phyloP scores from a whole-genome alignment of 2,888 invertebrate genomes.

The Minunthozetes semirufus region DNA sequence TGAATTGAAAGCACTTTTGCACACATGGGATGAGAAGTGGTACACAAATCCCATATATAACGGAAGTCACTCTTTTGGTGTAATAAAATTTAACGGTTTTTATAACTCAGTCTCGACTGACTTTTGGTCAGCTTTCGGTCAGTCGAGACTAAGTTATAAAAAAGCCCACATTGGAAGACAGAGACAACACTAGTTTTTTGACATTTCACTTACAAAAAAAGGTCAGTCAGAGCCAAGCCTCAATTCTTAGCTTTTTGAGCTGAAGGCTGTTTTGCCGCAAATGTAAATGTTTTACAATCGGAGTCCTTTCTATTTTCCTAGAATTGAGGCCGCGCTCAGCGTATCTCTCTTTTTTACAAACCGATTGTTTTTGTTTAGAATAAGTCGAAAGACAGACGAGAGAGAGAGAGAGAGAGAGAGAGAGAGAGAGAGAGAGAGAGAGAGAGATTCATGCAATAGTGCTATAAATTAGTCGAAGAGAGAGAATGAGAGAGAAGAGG shows the following conservation, averaged over 20 bases:
- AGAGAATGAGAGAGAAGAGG: not conserved
- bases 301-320: slow-evolving; percentile 23
- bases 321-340: slow-evolving; percentile 4
- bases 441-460: not conserved
- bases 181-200: not conserved
- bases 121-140: no score
- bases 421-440: slow-evolving; percentile 1
- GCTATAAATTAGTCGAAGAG: no score
- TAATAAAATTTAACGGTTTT: slow-evolving; percentile 32
- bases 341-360: slow-evolving; percentile 18
- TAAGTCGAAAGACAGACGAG: no score
- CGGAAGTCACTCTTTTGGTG: slow-evolving; percentile 28
- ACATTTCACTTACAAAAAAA: no score
- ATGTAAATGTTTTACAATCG: slow-evolving; percentile 26
- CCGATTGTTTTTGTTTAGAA: slow-evolving; percentile 29
- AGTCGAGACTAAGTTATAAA: no score
- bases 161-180: not conserved
- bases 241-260: not conserved
- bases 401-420: not conserved
- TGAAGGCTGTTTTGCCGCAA: slow-evolving; percentile 18
- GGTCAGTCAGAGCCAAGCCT: no score
- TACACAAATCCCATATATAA: not conserved
- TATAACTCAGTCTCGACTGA: slow-evolving; percentile 31
- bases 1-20: slow-evolving; percentile 21
- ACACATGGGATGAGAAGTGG: not conserved